phyloP scores from a whole-genome alignment of 2,888 invertebrate genomes.

The Odontomyia ornata region DNA sequence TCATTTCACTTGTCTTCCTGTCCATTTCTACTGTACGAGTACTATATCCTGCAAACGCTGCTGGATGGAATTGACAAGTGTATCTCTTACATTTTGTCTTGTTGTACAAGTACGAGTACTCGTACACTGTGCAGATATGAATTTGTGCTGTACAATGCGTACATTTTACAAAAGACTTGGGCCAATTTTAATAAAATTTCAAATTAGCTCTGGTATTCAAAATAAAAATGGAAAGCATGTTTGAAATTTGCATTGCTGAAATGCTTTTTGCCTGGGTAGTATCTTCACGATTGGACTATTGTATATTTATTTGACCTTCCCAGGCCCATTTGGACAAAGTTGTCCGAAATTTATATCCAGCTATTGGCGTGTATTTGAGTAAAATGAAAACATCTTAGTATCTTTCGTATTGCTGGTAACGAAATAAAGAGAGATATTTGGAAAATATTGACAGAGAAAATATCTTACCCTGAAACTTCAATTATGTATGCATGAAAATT shows the following conservation, averaged over 20 bases:
- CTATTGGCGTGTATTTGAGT: neutral
- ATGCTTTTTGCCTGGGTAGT: neutral
- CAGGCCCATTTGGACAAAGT: neutral
- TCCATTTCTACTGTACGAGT: neutral
- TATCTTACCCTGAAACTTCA: neutral
- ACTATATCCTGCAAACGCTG: too few species aligned
- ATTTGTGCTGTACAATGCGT: neutral
- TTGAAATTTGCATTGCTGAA: conserved; percentile 15
- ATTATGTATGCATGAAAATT: too few species aligned
- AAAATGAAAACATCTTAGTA: neutral
- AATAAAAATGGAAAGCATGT: conserved; percentile 19
- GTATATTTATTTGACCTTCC: neutral
- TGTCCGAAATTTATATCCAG: conserved; percentile 3
- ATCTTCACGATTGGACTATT: too few species aligned
- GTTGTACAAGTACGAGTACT: neutral
- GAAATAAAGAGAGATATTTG: neutral
- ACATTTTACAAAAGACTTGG: conserved; percentile 3
- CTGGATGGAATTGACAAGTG: too few species aligned
- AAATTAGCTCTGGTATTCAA: conserved; percentile 25
- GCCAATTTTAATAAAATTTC: conserved; percentile 42
- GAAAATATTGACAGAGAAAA: neutral
- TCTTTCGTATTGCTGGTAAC: neutral
- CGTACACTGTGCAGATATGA: conserved; percentile 3
- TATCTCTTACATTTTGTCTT: neutral
- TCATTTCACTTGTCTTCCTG: conserved; percentile 27